Evolutionary conservation across 2,888 invertebrate genomes (phyloP).

Genomic region (Sipha maydis): DNA sequence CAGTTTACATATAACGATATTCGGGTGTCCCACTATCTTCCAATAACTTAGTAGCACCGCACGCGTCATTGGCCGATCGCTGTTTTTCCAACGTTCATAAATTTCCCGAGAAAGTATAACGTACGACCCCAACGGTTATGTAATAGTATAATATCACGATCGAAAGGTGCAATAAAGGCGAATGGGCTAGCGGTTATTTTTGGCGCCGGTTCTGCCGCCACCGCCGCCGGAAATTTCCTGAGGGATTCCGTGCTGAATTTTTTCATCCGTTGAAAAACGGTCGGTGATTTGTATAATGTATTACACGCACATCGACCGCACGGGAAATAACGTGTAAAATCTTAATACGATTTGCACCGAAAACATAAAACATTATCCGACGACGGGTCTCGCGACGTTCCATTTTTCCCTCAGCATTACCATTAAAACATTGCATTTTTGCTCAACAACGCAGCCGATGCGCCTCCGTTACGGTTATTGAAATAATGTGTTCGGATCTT

Average conservation of each 20-base stretch:
- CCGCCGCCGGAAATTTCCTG: neutral
- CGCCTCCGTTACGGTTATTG: too few relatives aligned
- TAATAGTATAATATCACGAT: neutral
- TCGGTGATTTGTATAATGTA: neutral
- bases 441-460: too few relatives aligned
- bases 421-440: too few relatives aligned
- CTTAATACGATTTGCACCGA: neutral
- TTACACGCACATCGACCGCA: neutral
- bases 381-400: neutral
- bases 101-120: neutral
- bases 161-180: neutral
- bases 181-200: neutral
- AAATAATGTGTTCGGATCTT: too few relatives aligned
- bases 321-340: neutral
- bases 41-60: too few relatives aligned
- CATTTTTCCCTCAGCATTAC: neutral
- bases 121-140: too few relatives aligned
- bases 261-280: neutral
- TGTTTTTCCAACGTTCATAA: neutral
- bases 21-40: too few relatives aligned
- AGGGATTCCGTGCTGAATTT: neutral
- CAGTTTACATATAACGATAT: too few relatives aligned
- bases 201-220: neutral
- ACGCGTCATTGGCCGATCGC: too few relatives aligned
- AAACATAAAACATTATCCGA: neutral